These are phyloP conservation scores for Rhysida immarginata DNA, from an alignment of 1,140 invertebrate species.

Conservation along the genomic window DNA sequence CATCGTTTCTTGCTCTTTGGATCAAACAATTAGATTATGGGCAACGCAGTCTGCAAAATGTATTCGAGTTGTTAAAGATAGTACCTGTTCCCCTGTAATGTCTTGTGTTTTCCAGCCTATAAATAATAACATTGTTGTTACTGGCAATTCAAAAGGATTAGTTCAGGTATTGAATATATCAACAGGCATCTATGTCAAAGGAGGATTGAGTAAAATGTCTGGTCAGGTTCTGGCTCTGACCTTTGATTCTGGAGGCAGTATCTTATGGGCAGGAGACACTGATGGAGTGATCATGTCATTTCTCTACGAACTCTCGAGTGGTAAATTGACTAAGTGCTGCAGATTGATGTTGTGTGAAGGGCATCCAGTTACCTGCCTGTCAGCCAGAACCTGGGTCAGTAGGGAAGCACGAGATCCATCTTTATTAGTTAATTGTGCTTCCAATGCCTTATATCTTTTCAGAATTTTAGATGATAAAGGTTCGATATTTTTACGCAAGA, in stretches of 20 bases:
- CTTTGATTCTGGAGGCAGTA: slow-evolving; percentile 58
- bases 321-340: slow-evolving; percentile 51
- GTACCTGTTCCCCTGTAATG: slow-evolving; percentile 43
- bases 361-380: slow-evolving; percentile 52
- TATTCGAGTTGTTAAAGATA: slow-evolving; percentile 47
- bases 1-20: slow-evolving; percentile 57
- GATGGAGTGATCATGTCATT: slow-evolving; percentile 53
- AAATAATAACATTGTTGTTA: slow-evolving; percentile 76
- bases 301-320: slow-evolving; percentile 50
- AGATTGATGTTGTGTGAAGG: slow-evolving; percentile 38
- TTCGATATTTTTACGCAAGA: slow-evolving; percentile 42
- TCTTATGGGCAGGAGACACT: slow-evolving; percentile 66
- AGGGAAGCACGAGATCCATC: slow-evolving; percentile 56
- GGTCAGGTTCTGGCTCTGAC: slow-evolving; percentile 56
- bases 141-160: slow-evolving; percentile 57
- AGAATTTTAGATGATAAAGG: slow-evolving; percentile 51
- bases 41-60: slow-evolving; percentile 40
- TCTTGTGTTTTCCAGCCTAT: slow-evolving; percentile 66
- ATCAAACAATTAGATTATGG: slow-evolving; percentile 62
- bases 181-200: slow-evolving; percentile 62
- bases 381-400: slow-evolving; percentile 66
- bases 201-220: slow-evolving; percentile 53
- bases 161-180: slow-evolving; percentile 70
- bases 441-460: slow-evolving; percentile 54
- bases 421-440: slow-evolving; percentile 57